Evolutionary conservation across 2,797 vertebrate species (phyloP).

Genomic region (Antennarius maculatus): DNA sequence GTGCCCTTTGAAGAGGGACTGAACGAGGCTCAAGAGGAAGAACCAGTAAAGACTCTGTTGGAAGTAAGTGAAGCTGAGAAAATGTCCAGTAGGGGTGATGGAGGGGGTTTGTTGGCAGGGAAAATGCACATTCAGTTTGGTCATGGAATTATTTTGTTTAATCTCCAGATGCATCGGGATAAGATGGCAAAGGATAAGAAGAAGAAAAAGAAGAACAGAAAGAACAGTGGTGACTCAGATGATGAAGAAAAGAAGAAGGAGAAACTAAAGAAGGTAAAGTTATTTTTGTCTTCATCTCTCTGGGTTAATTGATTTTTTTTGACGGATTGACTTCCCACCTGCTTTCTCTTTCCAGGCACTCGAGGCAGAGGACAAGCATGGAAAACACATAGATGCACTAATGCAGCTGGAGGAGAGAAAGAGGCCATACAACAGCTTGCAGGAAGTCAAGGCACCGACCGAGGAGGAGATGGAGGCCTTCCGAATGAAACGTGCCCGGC

Average conservation of each 20-base stretch:
- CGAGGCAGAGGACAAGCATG: slow-evolving; percentile 92
- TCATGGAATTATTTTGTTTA: background rate
- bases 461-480: slow-evolving; percentile 99
- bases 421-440: slow-evolving; percentile 89
- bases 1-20: slow-evolving; percentile 81
- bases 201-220: slow-evolving; percentile 93
- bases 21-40: slow-evolving; percentile 69
- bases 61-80: slow-evolving; percentile 79
- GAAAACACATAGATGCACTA: slow-evolving; percentile 89
- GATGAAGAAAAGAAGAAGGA: slow-evolving; percentile 93
- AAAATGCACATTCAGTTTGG: background rate
- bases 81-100: background rate
- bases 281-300: background rate
- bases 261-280: slow-evolving; percentile 92
- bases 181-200: slow-evolving; percentile 91
- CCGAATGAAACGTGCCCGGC: slow-evolving; percentile 91
- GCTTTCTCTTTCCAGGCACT: slow-evolving; percentile 82
- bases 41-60: slow-evolving; percentile 89
- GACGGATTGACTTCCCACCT: slow-evolving; percentile 4
- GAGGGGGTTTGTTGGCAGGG: background rate
- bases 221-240: slow-evolving; percentile 91
- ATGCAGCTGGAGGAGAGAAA: slow-evolving; percentile 96
- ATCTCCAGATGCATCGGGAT: slow-evolving; percentile 90
- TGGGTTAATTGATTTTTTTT: background rate
- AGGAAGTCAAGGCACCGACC: slow-evolving; percentile 91